Base-by-base conservation (phyloP, 1,140 invertebrate species). In the Xylocopa sonorina region DNA sequence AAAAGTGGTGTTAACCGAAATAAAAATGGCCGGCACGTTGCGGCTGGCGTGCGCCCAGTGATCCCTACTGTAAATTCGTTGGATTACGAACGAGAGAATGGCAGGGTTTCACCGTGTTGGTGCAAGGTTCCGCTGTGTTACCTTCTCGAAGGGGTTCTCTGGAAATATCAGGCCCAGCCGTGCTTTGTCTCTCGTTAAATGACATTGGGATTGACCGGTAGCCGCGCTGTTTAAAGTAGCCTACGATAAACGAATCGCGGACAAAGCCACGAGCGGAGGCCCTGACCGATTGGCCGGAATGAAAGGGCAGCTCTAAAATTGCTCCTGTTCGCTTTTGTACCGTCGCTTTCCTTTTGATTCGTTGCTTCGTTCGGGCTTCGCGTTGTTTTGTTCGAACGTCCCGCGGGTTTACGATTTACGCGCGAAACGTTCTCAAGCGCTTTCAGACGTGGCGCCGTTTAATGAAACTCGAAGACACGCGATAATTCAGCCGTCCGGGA, bases 31-130 rank as follows among this genome's bases (percentile, higher is more conserved):
- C 68, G 9, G 34, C 55, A 48, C 50, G 53, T 74, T 43, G 24
- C 16, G 57, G 41, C 24, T 24, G 38, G 27, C 48, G 46, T 63
- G 62, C 62, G 51, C 21, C 21, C 48, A 24, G 69, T 74, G 72
- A 85, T 84, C 82, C 72, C 48, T 24, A 24, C 83, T 57, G 81
- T 84, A 85, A 85, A 85, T 85, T 85, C 68, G 57, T 53, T 57
- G 71, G 73, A 21, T 71, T 84, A 78, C 62, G 78, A 69, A 77
- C 41, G 32, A 41, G 53, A 67, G 69, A 43, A 63, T 79, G 69
- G 48, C 63, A 18, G 48, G 58, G 34, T 71, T 76, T 50, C 34
- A 69, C 62, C 76, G 76, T 71, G 58, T 77, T 38, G 16, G 64
- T 3, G 72, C 60, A n/a, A 53, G 58, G 24, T 66, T 53, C 41